phyloP scores from a whole-genome alignment of 1,140 invertebrate genomes.

The Eumeta japonica region DNA sequence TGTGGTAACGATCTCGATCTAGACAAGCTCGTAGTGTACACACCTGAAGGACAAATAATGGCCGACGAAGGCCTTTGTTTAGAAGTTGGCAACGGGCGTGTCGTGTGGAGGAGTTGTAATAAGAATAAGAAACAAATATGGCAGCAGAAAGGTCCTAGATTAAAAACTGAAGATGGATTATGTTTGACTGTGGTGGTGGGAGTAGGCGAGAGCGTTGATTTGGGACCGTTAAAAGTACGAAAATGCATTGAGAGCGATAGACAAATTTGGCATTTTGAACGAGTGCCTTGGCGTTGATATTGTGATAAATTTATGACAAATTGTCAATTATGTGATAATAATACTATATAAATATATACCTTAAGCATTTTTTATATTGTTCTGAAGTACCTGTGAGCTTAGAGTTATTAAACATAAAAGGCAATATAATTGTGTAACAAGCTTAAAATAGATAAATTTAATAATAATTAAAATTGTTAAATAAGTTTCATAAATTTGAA shows the following conservation, averaged over 20 bases:
- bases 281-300: conserved; percentile 46
- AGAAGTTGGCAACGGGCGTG: conserved; percentile 39
- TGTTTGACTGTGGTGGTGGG: conserved; percentile 31
- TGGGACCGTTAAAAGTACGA: conserved; percentile 28
- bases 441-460: too few species aligned
- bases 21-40: conserved; percentile 37
- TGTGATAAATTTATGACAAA: conserved; percentile 7
- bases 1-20: conserved; percentile 31
- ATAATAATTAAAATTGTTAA: too few species aligned
- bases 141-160: conserved; percentile 38
- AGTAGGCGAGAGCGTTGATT: conserved; percentile 20
- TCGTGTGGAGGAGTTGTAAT: conserved; percentile 40
- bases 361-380: neutral
- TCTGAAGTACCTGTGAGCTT: too few species aligned
- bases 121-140: conserved; percentile 40
- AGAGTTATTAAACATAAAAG: neutral
- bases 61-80: conserved; percentile 43
- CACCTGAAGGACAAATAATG: conserved; percentile 40
- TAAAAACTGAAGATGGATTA: conserved; percentile 31
- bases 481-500: too few species aligned
- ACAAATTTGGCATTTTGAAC: conserved; percentile 51
- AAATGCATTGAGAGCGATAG: conserved; percentile 24
- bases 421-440: neutral
- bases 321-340: neutral
- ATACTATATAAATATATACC: neutral